phyloP scores from a whole-genome alignment of 2,888 invertebrate genomes.

The Tenthredo livida region DNA sequence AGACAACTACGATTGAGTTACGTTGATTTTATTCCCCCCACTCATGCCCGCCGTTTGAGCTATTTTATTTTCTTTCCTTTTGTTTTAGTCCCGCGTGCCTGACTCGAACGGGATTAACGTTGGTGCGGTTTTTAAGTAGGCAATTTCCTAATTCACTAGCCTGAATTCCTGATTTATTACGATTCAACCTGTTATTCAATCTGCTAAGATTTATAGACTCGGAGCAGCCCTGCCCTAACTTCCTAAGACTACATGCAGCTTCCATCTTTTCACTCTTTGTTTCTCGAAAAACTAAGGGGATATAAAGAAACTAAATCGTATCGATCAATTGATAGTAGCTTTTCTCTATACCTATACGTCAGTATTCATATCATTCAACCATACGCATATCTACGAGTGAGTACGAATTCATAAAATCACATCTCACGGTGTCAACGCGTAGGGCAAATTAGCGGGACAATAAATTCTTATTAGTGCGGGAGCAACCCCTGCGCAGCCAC shows the following conservation, averaged over 20 bases:
- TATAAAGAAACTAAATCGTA: background rate
- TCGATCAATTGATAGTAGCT: background rate
- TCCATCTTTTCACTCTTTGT: background rate
- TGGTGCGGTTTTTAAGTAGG: conserved; percentile 77
- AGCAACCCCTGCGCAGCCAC: conserved; percentile 26
- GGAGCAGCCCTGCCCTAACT: background rate
- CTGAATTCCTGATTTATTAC: conserved; percentile 65
- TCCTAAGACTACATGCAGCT: background rate
- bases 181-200: conserved; percentile 57
- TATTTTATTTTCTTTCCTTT: conserved; percentile 62
- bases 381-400: background rate
- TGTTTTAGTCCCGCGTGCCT: conserved; percentile 56
- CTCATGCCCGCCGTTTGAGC: conserved; percentile 55
- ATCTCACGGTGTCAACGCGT: conserved; percentile 32
- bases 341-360: background rate
- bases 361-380: background rate
- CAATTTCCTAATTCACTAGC: conserved; percentile 76
- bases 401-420: conserved; percentile 14
- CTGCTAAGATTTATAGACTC: conserved; percentile 43
- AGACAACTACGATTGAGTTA: conserved; percentile 77
- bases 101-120: conserved; percentile 72
- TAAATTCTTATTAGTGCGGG: conserved; percentile 49
- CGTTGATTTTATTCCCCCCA: conserved; percentile 76
- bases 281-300: background rate
- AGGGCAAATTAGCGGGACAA: conserved; percentile 49